Base-by-base conservation (phyloP, 2,888 invertebrate species). In the Amblyjoppa proteus region DNA sequence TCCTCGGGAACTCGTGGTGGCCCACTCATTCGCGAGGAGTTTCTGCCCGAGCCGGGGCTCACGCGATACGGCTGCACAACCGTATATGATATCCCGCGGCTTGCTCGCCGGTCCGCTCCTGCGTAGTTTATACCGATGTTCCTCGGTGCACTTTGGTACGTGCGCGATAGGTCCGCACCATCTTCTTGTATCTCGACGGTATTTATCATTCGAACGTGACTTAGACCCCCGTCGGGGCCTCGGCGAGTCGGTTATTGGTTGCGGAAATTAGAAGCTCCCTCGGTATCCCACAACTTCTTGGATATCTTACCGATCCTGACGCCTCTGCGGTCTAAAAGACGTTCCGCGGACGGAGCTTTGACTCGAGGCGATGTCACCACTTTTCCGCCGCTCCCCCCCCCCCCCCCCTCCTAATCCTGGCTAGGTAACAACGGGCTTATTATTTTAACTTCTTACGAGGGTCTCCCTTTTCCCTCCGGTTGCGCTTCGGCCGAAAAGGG, bases 161-260 rank as follows among this genome's bases (percentile, higher is more conserved):
- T 85, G 84, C 69, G 34, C 78, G 74, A 78, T 85, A 77, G 66
- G 38, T 68, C 34, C 61, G 71, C 79, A 78, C 68, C 56, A 49
- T 31, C 56, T 56, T 83, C 80, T 83, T 87, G 79, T 86, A 87
- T 87, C 86, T 79, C 82, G 79, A 64, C 79, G 86, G 87, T 90
- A 91, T 91, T 90, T 91, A 90, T 91, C 88, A 91, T 89, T 88
- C 73, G 88, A 89, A 90, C 89, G 90, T 91, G 89, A 89, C 90
- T 89, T 87, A 88, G 88, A 86, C 88, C 68, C 84, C 81, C 87
- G 83, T 84, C 84, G 84, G 86, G 81, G 87, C 82, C 71, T 70
- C 77, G 51, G 49, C 81, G 83, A 76, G 81, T 71, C 64, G 75
- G 81, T 81, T 87, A 85, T 82, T 78, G 77, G 78, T 80, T 71